Evolutionary conservation across 2,888 invertebrate genomes (phyloP).

Genomic region (Drosophila austrosaltans): DNA sequence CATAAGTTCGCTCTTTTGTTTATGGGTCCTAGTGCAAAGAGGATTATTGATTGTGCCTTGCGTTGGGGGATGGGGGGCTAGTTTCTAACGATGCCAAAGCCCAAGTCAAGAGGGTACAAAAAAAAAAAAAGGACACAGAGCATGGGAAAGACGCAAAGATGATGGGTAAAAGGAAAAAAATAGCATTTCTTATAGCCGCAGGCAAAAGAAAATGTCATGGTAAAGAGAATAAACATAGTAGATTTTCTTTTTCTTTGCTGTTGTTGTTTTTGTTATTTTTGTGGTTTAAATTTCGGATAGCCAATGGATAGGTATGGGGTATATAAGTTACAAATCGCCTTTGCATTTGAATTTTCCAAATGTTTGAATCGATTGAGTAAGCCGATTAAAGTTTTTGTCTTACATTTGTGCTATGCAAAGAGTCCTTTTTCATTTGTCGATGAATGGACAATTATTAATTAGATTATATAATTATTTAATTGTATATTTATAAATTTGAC

Average conservation of each 20-base stretch:
- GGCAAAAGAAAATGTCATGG: slow-evolving; percentile 58
- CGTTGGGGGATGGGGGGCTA: slow-evolving; percentile 37
- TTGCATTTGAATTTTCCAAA: background rate
- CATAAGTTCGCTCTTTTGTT: slow-evolving; percentile 53
- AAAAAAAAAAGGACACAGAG: slow-evolving; percentile 19
- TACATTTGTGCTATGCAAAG: no score
- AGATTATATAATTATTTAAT: background rate
- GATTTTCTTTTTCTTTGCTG: slow-evolving; percentile 26
- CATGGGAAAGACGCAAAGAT: slow-evolving; percentile 7
- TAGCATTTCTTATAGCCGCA: slow-evolving; percentile 49
- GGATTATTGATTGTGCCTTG: slow-evolving; percentile 72
- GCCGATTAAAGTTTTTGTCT: background rate
- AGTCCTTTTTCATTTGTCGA: background rate
- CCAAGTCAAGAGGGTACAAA: slow-evolving; percentile 22
- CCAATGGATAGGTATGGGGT: slow-evolving; percentile 7
- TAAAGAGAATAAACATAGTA: slow-evolving; percentile 44
- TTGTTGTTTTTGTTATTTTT: slow-evolving; percentile 27
- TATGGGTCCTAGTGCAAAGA: slow-evolving; percentile 62
- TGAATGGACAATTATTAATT: background rate
- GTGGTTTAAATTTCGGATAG: slow-evolving; percentile 32
- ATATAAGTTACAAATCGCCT: background rate
- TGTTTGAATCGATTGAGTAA: background rate
- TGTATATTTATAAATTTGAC: background rate
- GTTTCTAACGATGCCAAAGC: slow-evolving; percentile 38
- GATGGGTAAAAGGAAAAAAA: slow-evolving; percentile 1